phyloP scores from a whole-genome alignment of 2,888 invertebrate genomes.

The Hoplodrina blanda region DNA sequence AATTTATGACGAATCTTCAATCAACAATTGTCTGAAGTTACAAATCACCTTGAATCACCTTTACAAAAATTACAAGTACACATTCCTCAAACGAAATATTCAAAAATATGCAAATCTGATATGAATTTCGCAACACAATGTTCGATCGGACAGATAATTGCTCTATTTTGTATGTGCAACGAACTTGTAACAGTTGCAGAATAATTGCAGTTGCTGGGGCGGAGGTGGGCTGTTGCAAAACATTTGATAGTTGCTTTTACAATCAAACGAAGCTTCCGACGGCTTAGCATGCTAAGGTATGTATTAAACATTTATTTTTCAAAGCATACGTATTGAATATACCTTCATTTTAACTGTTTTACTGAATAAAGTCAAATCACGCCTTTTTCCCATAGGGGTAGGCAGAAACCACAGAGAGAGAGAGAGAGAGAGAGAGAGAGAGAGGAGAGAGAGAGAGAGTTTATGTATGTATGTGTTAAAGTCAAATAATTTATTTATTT shows the following conservation, averaged over 20 bases:
- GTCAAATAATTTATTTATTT: too few species aligned
- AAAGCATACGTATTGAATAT: too few species aligned
- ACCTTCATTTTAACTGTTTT: too few species aligned
- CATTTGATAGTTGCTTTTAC: constrained; percentile 51
- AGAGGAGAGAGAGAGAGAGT: too few species aligned
- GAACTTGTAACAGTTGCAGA: constrained; percentile 57
- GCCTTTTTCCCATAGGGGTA: too few species aligned
- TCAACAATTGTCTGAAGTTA: neutral
- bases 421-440: too few species aligned
- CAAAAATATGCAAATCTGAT: constrained; percentile 37
- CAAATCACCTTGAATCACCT: constrained; percentile 14
- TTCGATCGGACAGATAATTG: constrained; percentile 58
- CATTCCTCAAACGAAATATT: neutral
- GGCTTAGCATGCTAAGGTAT: constrained; percentile 13
- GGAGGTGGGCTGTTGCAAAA: constrained; percentile 45
- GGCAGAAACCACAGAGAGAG: too few species aligned
- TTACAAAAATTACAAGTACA: neutral
- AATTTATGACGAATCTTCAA: neutral
- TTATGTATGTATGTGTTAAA: too few species aligned
- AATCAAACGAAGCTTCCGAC: constrained; percentile 51
- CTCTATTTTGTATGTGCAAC: constrained; percentile 60
- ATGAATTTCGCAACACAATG: constrained; percentile 45
- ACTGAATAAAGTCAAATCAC: too few species aligned
- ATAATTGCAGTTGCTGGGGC: constrained; percentile 50
- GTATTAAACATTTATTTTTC: constrained; percentile 4